Evolutionary conservation across 2,797 vertebrate genomes (phyloP).

Genomic region (Hirundo rustica): DNA sequence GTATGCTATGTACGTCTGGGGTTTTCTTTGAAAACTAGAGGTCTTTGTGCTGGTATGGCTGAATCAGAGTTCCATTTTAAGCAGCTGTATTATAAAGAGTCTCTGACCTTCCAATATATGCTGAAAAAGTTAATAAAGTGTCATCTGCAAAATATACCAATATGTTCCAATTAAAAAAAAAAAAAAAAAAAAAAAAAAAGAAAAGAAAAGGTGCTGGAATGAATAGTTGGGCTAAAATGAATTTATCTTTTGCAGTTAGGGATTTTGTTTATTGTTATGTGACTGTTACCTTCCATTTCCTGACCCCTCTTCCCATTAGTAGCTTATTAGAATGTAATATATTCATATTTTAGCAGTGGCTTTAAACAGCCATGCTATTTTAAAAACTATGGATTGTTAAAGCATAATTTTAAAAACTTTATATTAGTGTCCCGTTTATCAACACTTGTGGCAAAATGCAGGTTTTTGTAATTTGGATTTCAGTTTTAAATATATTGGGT

Average conservation of each 20-base stretch:
- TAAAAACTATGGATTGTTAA: conserved; percentile 21
- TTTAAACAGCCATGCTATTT: conserved; percentile 39
- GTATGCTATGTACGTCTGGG: conserved; percentile 58
- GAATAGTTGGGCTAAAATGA: background rate
- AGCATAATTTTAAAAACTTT: background rate
- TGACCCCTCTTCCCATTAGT: background rate
- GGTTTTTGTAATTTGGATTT: conserved; percentile 58
- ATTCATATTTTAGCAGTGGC: conserved; percentile 37
- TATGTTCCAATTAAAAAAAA: conserved; percentile 8
- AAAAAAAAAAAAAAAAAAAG: background rate
- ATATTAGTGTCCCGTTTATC: conserved; percentile 30
- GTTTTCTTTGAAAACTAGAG: conserved; percentile 45
- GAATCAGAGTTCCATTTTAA: conserved; percentile 51
- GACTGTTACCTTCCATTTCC: background rate
- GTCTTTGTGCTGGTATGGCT: conserved; percentile 50
- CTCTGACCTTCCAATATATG: conserved; percentile 29
- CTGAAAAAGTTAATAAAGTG: conserved; percentile 55
- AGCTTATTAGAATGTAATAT: conserved; percentile 9
- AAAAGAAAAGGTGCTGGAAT: background rate
- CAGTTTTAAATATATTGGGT: conserved; percentile 26
- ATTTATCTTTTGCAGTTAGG: conserved; percentile 32
- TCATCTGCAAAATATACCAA: conserved; percentile 26
- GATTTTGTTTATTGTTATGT: conserved; percentile 40
- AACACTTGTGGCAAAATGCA: conserved; percentile 45
- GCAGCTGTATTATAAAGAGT: conserved; percentile 54